Evolutionary conservation across 2,888 invertebrate genomes (phyloP), one percentile per base, ranked within the genome.

Genomic region (Drosophila colorata): DNA sequence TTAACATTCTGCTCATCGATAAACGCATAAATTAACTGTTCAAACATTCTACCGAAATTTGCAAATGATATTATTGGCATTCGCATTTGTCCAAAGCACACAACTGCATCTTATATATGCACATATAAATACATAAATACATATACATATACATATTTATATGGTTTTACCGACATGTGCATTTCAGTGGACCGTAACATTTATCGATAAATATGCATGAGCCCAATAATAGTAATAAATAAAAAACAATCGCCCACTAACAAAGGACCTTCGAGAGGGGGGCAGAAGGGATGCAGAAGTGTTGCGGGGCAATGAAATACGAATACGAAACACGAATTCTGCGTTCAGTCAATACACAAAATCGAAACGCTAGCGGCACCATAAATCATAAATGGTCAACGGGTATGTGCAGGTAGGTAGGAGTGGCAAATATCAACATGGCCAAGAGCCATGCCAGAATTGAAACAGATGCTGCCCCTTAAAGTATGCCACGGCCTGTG

Each of bases 341-440:
- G 56, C 18, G 52, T 46, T 67, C 60, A 63, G 69, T 73, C 73
- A 73, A 73, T 69, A 72, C 59, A 28, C 25, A 33, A 61, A 44
- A 51, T 68, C 46, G 71, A 68, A 73, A 63, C 61, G 46, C 70
- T 31, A 11, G 41, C 71, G 46, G 37, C 31, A 33, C 13, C 13
- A 72, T 73, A 73, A 73, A 73, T 73, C 73, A 73, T 46, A 70
- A 58, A 58, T 63, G 65, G 53, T 58, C 68, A 65, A 38, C 51
- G 46, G 28, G 9, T 8, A 9, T 8, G 9, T 28, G 25, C 2
- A 28, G 35, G n/a, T 13, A 23, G 31, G 31, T 20, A 13, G 33
- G 6, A 53, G 11, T 59, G 28, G 31, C 52, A 41, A 53, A 71
- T 61, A 68, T 67, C 53, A 61, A 47, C 48, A 71, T 52, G 16